Base-by-base conservation (phyloP, 2,113 vertebrate genomes). In the Peromyscus maniculatus region DNA sequence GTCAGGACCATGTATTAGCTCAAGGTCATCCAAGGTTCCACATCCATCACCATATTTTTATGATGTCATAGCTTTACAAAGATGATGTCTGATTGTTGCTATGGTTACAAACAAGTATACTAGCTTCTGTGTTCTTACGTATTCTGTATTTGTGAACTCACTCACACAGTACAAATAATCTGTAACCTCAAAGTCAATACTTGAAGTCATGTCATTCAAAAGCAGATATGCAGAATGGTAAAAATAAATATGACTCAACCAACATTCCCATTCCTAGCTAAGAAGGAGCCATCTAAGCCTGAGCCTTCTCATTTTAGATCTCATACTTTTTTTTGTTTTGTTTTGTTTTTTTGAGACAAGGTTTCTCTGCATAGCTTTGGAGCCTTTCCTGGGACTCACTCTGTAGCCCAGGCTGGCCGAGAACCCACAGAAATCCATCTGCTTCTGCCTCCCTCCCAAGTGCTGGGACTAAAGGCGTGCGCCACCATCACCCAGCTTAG, bases 61-160 rank as follows among this genome's bases (percentile, higher is more conserved):
- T 31, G 28, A 93, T 26, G 10, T 89, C 69, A 69, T 71, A 92
- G 62, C 33, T 79, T 79, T 72, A 46, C 78, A 93, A 91, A 90
- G 64, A 31, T 90, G 55, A 64, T 64, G 82, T 78, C 21, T 67
- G 26, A 55, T 17, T 6, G 66, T 26, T 90, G 28, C 66, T 93
- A 69, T 86, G 36, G 93, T 46, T 55, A 72, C 71, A 90, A 71
- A 36, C 69, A 89, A 71, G 43, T 22, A 43, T 7, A 91, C 26
- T 46, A 91, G 92, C 33, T 72, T 67, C 52, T 79, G 43, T 21
- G 33, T 57, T 64, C 71, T 79, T 57, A 71, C 36, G 26, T 67
- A 62, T 19, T 87, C 55, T 71, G 26, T 46, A 79, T 62, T 84
- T 96, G 62, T 72, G 36, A 79, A 91, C 69, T 66, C 55, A 87